Conservation (phyloP, 2,888 invertebrate species). For the Nineta flava region DNA sequence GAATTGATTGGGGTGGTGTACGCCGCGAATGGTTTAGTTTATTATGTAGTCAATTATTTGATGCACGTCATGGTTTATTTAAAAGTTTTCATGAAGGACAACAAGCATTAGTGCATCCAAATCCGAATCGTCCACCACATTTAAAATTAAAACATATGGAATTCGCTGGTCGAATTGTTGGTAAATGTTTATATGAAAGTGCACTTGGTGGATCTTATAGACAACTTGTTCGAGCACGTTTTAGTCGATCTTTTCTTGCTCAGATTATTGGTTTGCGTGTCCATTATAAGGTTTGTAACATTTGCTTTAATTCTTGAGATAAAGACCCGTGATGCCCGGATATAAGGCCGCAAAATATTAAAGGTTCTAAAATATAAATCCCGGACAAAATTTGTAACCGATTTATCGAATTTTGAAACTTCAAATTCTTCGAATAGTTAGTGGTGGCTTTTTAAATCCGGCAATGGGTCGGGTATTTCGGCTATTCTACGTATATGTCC, state of each 20-base stretch:
- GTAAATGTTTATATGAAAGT: slow-evolving; percentile 89
- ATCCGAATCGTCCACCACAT: slow-evolving; percentile 56
- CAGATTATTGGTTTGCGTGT: slow-evolving; percentile 87
- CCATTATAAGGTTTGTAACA: slow-evolving; percentile 61
- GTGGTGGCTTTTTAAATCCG: too few species aligned
- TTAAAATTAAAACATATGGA: slow-evolving; percentile 80
- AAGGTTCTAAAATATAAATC: too few species aligned
- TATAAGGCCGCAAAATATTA: too few species aligned
- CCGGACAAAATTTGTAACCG: too few species aligned
- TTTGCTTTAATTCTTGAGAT: too few species aligned
- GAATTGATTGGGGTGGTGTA: slow-evolving; percentile 88
- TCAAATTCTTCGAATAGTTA: too few species aligned
- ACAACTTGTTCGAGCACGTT: slow-evolving; percentile 77
- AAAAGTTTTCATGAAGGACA: slow-evolving; percentile 72
- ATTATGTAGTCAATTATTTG: slow-evolving; percentile 75
- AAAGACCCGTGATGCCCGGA: too few species aligned
- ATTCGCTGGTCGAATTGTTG: slow-evolving; percentile 84
- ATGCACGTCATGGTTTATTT: slow-evolving; percentile 68
- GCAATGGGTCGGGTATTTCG: too few species aligned
- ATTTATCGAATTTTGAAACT: too few species aligned
- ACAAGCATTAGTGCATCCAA: slow-evolving; percentile 82
- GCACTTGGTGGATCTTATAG: slow-evolving; percentile 78
- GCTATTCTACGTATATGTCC: too few species aligned
- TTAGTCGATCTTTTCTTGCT: slow-evolving; percentile 83
- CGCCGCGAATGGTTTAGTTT: slow-evolving; percentile 90